Base-by-base conservation (phyloP, 1,140 invertebrate species). In the Homalodisca vitripennis region DNA sequence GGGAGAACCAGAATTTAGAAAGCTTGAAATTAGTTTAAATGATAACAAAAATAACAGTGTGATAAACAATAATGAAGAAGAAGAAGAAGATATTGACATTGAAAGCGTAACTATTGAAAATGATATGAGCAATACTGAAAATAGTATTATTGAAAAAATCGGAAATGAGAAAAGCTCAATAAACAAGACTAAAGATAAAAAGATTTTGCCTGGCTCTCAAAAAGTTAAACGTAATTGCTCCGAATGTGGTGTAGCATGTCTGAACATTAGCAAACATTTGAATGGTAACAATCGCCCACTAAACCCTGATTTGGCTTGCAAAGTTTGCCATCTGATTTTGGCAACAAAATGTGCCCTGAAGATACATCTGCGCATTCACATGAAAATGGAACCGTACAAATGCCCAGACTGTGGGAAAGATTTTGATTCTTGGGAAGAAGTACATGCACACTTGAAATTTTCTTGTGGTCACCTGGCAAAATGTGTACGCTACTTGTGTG, bases 331-430 rank as follows among this genome's bases (percentile, higher is more conserved):
- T 2, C 14, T 70, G 17, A 47, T 70, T 32, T 46, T 70, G 41
- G 51, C 64, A 34, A 51, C 69, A 24, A 70, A 57, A 34, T 72
- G 71, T 62, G 47, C 71, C n/a, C 46, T 72, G n/a, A 32, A 48
- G 24, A 64, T 69, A 17, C 71, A 72, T 53, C 30, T 46, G n/a
- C 22, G 71, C 10, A 66, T 72, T 41, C 71, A 72, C 51, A 66
- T 66, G 27, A 60, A 62, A 65, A 24, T 34, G 14, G 32, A 24
- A n/a, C 71, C 71, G 2, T 67, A 46, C 27, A 63, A 63, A 30
- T 72, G 71, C 65, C 71, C 71, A 26, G 71, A 72, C 24, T 72
- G 71, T 47, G 71, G 67, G 3, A 62, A 65, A 22, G 51, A 69
- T 26, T 72, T 67, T 41, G 22, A 20, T 26, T 51, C 32, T 20